Percentiles rank a stretch among this genome's conserved stretches.
Evolutionary conservation across 2,797 vertebrate genomes (phyloP).

Genomic region (Ptychobarbus kaznakovi): DNA sequence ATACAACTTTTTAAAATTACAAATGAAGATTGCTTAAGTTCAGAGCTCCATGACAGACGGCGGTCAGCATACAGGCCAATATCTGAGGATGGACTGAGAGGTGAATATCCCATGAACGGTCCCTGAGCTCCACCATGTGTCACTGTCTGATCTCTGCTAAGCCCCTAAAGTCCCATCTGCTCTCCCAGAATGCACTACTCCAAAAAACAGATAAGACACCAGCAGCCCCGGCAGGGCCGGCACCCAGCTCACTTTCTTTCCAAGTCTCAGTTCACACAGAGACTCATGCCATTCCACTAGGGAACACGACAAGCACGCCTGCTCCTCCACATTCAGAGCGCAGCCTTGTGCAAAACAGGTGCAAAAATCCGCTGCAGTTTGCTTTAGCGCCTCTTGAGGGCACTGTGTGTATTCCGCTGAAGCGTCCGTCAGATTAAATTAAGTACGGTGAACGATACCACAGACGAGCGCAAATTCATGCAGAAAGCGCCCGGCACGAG

Average conservation of each 20-base stretch:
- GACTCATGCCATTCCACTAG: conserved; percentile 32
- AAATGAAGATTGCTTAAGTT: background rate
- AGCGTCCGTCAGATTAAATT: conserved; percentile 71
- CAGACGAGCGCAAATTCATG: conserved; percentile 74
- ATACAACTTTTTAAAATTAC: background rate
- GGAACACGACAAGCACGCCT: conserved; percentile 13
- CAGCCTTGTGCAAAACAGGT: conserved; percentile 55
- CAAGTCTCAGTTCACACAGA: conserved; percentile 28
- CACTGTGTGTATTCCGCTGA: conserved; percentile 76
- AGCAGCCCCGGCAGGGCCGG: conserved; percentile 5
- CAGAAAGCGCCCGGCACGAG: conserved; percentile 73
- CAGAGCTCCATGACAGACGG: conserved; percentile 27
- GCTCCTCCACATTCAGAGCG: background rate
- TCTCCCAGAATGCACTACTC: conserved; percentile 48
- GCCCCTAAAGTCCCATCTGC: conserved; percentile 50
- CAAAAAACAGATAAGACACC: conserved; percentile 41
- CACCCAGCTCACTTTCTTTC: conserved; percentile 15
- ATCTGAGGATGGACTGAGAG: conserved; percentile 38
- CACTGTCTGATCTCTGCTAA: conserved; percentile 54
- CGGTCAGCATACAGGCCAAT: conserved; percentile 3
- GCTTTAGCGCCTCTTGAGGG: conserved; percentile 74
- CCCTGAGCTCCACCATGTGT: conserved; percentile 53
- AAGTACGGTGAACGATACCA: conserved; percentile 74
- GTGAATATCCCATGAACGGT: conserved; percentile 38
- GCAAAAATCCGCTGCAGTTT: conserved; percentile 40